Base-by-base conservation (phyloP, 2,113 vertebrate genomes). In the Pongo abelii region DNA sequence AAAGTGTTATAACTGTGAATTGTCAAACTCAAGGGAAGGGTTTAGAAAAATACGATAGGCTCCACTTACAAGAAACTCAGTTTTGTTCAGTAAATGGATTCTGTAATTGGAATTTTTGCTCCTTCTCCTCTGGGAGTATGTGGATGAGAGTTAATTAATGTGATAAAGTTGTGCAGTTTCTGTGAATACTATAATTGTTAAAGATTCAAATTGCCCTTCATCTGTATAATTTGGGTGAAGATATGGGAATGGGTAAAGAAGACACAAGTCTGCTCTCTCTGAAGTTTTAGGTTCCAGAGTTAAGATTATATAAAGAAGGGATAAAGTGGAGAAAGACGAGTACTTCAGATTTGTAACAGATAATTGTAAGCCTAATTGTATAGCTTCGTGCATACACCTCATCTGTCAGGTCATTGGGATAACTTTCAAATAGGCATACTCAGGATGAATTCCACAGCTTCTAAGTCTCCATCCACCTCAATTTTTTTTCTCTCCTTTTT, bases 71-170 rank as follows among this genome's bases (percentile, higher is more conserved):
- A 40, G 35, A 50, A 97, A 84, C 59, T 96, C 27, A 59, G 95
- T 97, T 96, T 97, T 88, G 27, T 83, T 85, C 59, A 96, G 90
- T 72, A 96, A 97, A 96, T 96, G 90, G 59, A 96, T 97, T 91
- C 30, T 20, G 81, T 96, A 98, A 96, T 97, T 98, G 92, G 95
- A 94, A 80, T 91, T 97, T 98, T 96, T 93, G 72, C 94, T 97
- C 79, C 48, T 93, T 97, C 94, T 83, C 96, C 94, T 96, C 69
- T 96, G 92, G 81, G 97, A 98, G 35, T 93, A 9, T 93, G 59
- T 96, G 81, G 88, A 95, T 96, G 78, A 96, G 88, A 97, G 89
- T 97, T 98, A 97, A 97, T 97, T 98, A 96, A 97, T 97, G 81
- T 97, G 84, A 77, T 95, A 88, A 96, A 85, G 95, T 67, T 89